Evolutionary conservation across 2,113 vertebrate genomes (phyloP).

Genomic region (Pelmatolapia mariae): DNA sequence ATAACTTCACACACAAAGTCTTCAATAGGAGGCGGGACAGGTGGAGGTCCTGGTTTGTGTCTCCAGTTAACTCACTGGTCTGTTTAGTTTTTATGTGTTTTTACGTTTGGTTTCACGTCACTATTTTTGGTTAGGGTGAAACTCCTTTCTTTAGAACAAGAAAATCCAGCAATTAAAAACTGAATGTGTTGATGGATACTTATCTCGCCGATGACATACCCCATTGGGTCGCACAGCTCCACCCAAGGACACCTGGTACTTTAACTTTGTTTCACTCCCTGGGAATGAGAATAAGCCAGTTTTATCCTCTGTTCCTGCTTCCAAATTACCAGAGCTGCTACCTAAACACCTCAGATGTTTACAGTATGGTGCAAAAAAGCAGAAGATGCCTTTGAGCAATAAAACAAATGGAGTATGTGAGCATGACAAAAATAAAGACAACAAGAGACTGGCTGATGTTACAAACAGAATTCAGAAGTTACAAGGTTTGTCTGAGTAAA

Average conservation of each 20-base stretch:
- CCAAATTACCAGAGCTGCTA: background rate
- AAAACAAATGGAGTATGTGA: background rate
- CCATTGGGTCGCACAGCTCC: background rate
- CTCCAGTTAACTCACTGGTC: background rate
- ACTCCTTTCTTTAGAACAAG: background rate
- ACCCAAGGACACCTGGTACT: background rate
- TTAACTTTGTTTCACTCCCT: background rate
- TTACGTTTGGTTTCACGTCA: rapidly evolving
- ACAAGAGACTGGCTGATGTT: rapidly evolving
- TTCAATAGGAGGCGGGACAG: background rate
- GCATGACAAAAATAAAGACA: background rate
- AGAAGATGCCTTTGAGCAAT: background rate
- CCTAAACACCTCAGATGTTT: background rate
- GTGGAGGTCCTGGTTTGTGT: background rate
- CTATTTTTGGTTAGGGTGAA: background rate
- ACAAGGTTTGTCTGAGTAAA: background rate
- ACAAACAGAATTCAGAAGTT: background rate
- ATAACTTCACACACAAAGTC: background rate
- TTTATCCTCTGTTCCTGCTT: background rate
- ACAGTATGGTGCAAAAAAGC: background rate
- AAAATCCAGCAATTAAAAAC: background rate
- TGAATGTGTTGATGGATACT: background rate
- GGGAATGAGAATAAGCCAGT: background rate
- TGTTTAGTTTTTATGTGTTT: background rate
- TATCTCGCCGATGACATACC: background rate